Base-by-base conservation (phyloP, 1,140 invertebrate species). In the Drosophila nigromelanica region DNA sequence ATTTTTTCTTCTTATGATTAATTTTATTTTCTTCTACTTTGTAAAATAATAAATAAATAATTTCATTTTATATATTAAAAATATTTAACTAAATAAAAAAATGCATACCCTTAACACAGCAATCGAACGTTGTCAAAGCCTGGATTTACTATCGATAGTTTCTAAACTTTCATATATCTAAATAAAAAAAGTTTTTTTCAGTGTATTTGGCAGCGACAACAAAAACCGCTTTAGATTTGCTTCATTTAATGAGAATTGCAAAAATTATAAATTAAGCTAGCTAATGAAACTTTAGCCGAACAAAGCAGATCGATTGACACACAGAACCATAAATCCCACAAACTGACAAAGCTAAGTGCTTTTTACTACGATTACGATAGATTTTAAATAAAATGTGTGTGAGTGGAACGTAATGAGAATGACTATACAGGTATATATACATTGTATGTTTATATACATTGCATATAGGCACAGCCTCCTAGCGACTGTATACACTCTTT, bases 351-450 rank as follows among this genome's bases (percentile, higher is more conserved):
- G 10, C 15, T 3, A 55, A 39, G 8, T 35, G 33, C 30, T 37
- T 18, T 18, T 21, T 21, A 21, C 18, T n/a, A n/a, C 3, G 35
- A 55, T 55, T 40, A 5, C 35, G 12, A 3, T 14, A 4, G 12
- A 21, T n/a, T 39, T 14, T 14, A 40, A 37, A 55, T 55, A 5
- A n/a, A 40, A 24, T 55, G 37, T 55, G n/a, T 27, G 27, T 6
- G 37, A 18, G 5, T 35, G 6, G 10, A 24, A 24, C 50, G 15
- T 3, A 35, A 10, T 8, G 11, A 27, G 40, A 7, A 12, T 5
- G 8, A 14, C 2, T 5, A 11, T 15, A 15, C 27, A 7, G 3
- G 5, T 21, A 3, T 43, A 10, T 7, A 21, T 45, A 45, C 39
- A 21, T 15, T 12, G 14, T 35, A 5, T 11, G 10, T 21, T 11